phyloP scores from a whole-genome alignment of 2,113 vertebrate species.

The Myxocyprinus asiaticus region DNA sequence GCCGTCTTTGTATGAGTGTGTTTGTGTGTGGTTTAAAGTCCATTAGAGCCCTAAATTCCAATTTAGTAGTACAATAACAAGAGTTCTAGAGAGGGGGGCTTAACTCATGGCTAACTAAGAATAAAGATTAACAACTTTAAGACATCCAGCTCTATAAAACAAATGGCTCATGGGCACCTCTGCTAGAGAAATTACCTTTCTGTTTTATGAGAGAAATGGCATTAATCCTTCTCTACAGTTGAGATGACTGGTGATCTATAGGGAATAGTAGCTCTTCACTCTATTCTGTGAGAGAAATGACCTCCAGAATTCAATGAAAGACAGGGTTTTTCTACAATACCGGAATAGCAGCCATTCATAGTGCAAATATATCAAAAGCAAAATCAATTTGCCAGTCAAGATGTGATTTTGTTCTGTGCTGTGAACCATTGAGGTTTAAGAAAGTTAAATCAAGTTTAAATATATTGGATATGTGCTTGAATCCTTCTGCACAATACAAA shows the following conservation, averaged over 20 bases:
- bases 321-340: background rate
- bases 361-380: background rate
- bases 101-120: slow-evolving; percentile 20
- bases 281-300: background rate
- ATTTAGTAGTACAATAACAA: slow-evolving; percentile 10
- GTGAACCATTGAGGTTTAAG: background rate
- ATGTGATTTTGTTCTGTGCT: background rate
- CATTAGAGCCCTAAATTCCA: slow-evolving; percentile 13
- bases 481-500: background rate
- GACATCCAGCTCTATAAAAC: slow-evolving; percentile 22
- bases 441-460: background rate
- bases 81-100: background rate
- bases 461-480: too few species aligned
- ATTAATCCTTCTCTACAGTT: background rate
- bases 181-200: slow-evolving; percentile 3
- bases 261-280: background rate
- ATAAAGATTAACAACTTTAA: slow-evolving; percentile 8
- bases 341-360: background rate
- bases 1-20: too few species aligned
- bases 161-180: slow-evolving; percentile 9
- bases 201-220: slow-evolving; percentile 19
- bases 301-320: background rate
- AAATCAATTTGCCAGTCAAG: background rate
- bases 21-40: slow-evolving; percentile 16
- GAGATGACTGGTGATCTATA: slow-evolving; percentile 9